Evolutionary conservation across 2,113 vertebrate genomes (phyloP), one percentile per base, ranked within the genome.

Genomic region (Columbina picui): DNA sequence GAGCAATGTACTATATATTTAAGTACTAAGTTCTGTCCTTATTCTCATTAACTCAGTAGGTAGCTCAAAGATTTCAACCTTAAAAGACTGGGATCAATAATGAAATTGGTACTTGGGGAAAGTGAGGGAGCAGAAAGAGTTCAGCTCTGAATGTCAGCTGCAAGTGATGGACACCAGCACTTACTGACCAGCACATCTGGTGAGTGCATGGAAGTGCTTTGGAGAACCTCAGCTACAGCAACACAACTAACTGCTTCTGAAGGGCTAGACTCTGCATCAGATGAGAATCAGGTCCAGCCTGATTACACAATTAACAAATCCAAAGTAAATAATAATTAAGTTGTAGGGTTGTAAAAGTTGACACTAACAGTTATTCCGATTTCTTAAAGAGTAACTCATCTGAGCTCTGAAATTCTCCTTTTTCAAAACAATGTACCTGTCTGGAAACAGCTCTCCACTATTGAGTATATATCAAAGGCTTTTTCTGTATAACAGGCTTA

Each of bases 191-290:
- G 57, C 13, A 76, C 43, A 55, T 27, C 14, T 53, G n/a, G 14
- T 18, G 30, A 53, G 6, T 47, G 23, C 15, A 43, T 0, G 0
- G 9, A n/a, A 23, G 23, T 16, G 8, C 22, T 82, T 38, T 70
- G n/a, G 53, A 69, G 68, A 93, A 50, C 8, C 68, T 50, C 50
- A 77, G 9, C n/a, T 43, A 27, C 27, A 73, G 18, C 11, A 69
- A 65, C 6, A 1, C 8, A 53, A 47, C 6, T 29, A 43, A 53
- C 12, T 73, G 63, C 14, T 65, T 64, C 41, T 57, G 64, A 89
- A 60, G 25, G 84, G 39, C 14, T 34, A 25, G 27, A 63, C 17
- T 38, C 30, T 45, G 32, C 36, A 57, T 8, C 30, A 70, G 30
- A 10, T 15, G 14, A 80, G 21, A 84, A 77, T 53, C 30, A 41